Evolutionary conservation across 2,113 vertebrate genomes (phyloP), one percentile per base, ranked within the genome.

Genomic region (Pelmatolapia mariae): DNA sequence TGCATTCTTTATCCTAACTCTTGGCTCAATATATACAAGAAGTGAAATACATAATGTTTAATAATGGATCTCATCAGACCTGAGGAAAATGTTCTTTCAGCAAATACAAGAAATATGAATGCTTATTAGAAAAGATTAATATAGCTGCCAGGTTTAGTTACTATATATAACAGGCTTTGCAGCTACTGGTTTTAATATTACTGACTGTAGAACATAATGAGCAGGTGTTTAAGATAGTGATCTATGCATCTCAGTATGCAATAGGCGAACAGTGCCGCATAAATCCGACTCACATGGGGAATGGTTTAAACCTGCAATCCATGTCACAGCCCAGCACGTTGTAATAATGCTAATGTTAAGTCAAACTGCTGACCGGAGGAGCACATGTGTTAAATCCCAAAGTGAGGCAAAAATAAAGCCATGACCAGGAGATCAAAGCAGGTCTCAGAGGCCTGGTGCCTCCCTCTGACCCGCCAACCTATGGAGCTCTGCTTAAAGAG

Each of bases 401-500:
- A 89, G 81, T 36, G 29, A 8, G 10, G 61, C 12, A 24, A 43
- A 33, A 36, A 85, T 63, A 84, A 54, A 85, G 68, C 89, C 56
- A 24, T 73, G 82, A 83, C 87, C 47, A 47, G 36, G 6, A 90
- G 87, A 93, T 91, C 57, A 89, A 91, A 61, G 29, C 66, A 61
- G 79, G 84, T 85, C 86, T 89, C 89, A 56, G 33, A 81, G 80
- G 82, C 86, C 54, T 29, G 19, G 61, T 18, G 78, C 43, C 53
- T 83, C 80, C 68, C 80, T 88, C 83, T 92, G 86, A 93, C 87
- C 91, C 53, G 45, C 16, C 63, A 24, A 89, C 76, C 83, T 86
- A 63, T 83, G 9, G 26, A 82, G 82, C 80, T 84, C 81, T 56
- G 66, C 87, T 89, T 87, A 66, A 88, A 89, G 56, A 90, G 38